Evolutionary conservation across 1,140 invertebrate species (phyloP).

Genomic region (Babylonia areolata): DNA sequence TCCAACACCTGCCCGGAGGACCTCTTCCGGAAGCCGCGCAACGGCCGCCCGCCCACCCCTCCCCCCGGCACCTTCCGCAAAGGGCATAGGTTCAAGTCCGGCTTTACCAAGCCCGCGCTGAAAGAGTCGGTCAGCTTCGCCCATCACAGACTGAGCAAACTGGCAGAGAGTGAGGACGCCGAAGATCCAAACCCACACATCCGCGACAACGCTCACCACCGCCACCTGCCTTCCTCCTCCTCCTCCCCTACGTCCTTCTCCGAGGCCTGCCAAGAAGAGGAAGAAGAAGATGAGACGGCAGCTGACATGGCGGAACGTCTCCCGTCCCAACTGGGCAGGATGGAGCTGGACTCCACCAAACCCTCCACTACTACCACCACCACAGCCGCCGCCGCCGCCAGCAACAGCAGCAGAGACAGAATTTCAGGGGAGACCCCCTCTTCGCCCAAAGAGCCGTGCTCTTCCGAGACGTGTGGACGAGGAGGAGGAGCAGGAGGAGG

Average conservation of each 20-base stretch:
- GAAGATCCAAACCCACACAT: not conserved
- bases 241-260: not conserved
- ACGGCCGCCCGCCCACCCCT: not conserved
- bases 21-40: slow-evolving; percentile 8
- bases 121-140: slow-evolving; percentile 24
- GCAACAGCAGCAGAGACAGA: not conserved
- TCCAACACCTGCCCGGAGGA: slow-evolving; percentile 41
- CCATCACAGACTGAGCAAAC: slow-evolving; percentile 32
- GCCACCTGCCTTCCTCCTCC: too few species aligned
- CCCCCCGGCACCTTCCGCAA: not conserved
- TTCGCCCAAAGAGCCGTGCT: not conserved
- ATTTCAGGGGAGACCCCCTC: not conserved
- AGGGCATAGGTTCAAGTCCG: not conserved
- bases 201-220: too few species aligned
- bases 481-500: not conserved
- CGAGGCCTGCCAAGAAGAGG: not conserved
- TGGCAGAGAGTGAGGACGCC: slow-evolving; percentile 16
- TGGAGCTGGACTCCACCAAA: not conserved
- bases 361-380: too few species aligned
- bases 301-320: not conserved
- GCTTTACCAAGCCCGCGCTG: not conserved
- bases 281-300: not conserved
- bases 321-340: not conserved
- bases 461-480: too few species aligned
- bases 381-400: not conserved